Evolutionary conservation across 2,113 vertebrate species (phyloP), one percentile per base, ranked within the genome.

Genomic region (Apodemus speciosus): DNA sequence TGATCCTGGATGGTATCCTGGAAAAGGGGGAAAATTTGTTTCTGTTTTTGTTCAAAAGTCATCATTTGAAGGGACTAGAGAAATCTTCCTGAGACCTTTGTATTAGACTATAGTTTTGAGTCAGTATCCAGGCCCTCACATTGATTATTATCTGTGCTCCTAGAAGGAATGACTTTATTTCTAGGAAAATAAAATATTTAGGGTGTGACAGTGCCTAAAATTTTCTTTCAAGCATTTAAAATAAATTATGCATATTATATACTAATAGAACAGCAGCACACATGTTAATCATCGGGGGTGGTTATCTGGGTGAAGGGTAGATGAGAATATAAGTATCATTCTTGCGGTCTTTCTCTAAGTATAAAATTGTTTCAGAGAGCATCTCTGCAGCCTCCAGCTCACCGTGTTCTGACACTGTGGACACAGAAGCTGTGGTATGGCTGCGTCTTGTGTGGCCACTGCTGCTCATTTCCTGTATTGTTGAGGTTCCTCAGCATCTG

Each of bases 151-250:
- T 58, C 14, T 62, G 0, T 49, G 53, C 6, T 73, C 30, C 1
- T 69, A 0, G 69, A 58, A 84, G 40, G 69, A 35, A 40, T 73
- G 30, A 46, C 51, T 27, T 91, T n/a, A 27, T 56, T 72, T 91
- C 90, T 66, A 95, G 71, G 71, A 92, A 84, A 60, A 68, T 83
- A 18, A 88, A 86, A 79, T 72, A 68, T 81, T 89, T 27, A 73
- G 38, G 81, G 6, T 56, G n/a, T 83, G n/a, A 40, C 20, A 6
- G 16, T 53, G 18, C 84, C 46, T 58, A 81, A 46, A 58, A 0
- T 40, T 69, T 88, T 58, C 25, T 88, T 89, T 62, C 21, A 68
- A 32, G 40, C 10, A 80, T 66, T 81, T 92, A 72, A 72, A 68
- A 66, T 88, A 69, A 75, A 62, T 46, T 46, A 30, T 18, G 27